A percentile compares a stretch with the other conserved stretches of the same genome.
phyloP scores from a whole-genome alignment of 2,888 invertebrate genomes.

The Agonopterix heracliana region DNA sequence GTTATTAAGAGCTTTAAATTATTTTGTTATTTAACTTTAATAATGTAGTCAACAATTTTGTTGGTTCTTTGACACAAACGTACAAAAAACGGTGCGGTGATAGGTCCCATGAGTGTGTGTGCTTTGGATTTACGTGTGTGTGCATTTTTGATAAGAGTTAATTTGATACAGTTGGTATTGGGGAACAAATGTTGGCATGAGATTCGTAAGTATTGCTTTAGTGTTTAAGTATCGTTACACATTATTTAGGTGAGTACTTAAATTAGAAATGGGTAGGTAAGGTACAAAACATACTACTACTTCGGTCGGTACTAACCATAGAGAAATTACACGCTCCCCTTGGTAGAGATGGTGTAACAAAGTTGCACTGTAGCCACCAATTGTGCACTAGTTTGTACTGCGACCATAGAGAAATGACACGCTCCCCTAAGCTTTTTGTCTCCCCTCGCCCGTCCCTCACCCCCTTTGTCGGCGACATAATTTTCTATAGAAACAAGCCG shows the following conservation, averaged over 20 bases:
- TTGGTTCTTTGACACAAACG: constrained; percentile 56
- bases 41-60: background rate
- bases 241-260: constrained; percentile 1
- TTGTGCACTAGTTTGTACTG: no score
- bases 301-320: no score
- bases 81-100: constrained; percentile 32
- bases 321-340: no score
- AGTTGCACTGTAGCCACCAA: no score
- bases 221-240: constrained; percentile 1
- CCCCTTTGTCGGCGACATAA: no score
- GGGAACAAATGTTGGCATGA: constrained; percentile 62
- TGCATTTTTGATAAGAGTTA: constrained; percentile 18
- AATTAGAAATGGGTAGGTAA: background rate
- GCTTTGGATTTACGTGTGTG: constrained; percentile 36
- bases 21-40: background rate
- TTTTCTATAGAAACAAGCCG: no score
- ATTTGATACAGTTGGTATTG: constrained; percentile 65
- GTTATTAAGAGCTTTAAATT: background rate
- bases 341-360: no score
- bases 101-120: constrained; percentile 49
- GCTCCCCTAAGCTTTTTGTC: no score
- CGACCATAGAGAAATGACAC: no score
- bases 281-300: no score
- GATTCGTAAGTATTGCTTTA: constrained; percentile 58
- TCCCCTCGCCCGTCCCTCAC: no score